Conservation (phyloP, 2,113 vertebrate species). For the Electrona antarctica region DNA sequence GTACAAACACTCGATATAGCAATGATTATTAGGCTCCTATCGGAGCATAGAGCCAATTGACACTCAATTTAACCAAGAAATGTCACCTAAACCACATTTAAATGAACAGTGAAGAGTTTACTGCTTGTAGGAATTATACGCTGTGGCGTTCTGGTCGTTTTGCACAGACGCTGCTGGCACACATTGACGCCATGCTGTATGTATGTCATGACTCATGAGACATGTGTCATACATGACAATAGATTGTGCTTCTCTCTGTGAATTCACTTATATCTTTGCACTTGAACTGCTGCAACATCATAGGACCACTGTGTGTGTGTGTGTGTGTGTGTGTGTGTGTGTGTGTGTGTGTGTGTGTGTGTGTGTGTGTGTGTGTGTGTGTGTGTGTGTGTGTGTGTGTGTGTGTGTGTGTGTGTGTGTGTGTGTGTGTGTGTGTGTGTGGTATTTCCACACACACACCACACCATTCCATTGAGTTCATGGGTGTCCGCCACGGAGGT, state of each 20-base stretch:
- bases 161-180: slow-evolving; percentile 40
- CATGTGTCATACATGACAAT: slow-evolving; percentile 36
- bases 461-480: not conserved
- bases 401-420: not conserved
- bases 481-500: not conserved
- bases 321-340: no score
- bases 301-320: no score
- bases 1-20: no score
- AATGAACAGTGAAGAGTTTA: no score
- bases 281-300: not conserved
- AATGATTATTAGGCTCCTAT: no score
- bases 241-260: not conserved
- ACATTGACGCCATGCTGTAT: slow-evolving; percentile 26
- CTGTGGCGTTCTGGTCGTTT: slow-evolving; percentile 7
- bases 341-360: not conserved
- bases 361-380: not conserved
- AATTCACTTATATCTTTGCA: not conserved
- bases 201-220: slow-evolving; percentile 38
- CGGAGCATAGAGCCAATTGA: no score
- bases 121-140: slow-evolving; percentile 43
- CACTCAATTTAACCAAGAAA: no score
- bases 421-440: not conserved
- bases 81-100: no score
- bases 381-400: not conserved
- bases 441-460: not conserved